These are phyloP conservation scores for Corythornis cristatus DNA, from an alignment of 2,113 vertebrate genomes.

Conservation along the genomic window DNA sequence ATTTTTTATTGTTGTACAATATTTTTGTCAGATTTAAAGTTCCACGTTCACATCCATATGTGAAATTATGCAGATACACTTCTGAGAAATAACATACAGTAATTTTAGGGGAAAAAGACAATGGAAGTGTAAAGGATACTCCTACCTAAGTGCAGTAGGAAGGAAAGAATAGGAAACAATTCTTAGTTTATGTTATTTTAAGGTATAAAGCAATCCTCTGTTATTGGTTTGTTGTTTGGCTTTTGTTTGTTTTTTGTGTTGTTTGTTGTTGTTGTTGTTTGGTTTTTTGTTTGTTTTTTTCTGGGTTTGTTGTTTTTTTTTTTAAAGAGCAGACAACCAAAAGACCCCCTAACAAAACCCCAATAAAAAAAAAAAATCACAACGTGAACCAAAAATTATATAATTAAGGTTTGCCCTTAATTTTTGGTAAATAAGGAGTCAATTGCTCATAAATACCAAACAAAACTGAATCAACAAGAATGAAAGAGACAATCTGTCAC, in stretches of 20 bases:
- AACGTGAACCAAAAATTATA: background rate
- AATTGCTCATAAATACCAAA: background rate
- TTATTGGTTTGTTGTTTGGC: background rate
- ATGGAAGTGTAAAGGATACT: background rate
- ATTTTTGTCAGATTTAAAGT: background rate
- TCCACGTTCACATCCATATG: background rate
- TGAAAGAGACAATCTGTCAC: background rate
- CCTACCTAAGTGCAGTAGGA: background rate
- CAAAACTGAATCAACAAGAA: background rate
- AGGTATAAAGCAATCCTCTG: background rate
- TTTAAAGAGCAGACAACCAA: no score
- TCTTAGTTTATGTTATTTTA: background rate
- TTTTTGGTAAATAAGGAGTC: background rate
- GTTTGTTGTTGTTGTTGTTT: no score
- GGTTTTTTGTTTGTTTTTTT: no score
- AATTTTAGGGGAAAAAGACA: background rate
- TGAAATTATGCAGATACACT: accelerated
- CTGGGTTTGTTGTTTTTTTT: no score
- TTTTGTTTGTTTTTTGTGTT: background rate
- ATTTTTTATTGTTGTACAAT: background rate
- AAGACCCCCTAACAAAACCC: no score
- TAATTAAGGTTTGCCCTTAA: background rate
- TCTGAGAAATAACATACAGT: background rate
- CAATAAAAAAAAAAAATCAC: background rate
- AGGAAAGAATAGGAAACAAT: background rate